Base-by-base conservation (phyloP, 1,140 invertebrate genomes). In the Lethocerus indicus region DNA sequence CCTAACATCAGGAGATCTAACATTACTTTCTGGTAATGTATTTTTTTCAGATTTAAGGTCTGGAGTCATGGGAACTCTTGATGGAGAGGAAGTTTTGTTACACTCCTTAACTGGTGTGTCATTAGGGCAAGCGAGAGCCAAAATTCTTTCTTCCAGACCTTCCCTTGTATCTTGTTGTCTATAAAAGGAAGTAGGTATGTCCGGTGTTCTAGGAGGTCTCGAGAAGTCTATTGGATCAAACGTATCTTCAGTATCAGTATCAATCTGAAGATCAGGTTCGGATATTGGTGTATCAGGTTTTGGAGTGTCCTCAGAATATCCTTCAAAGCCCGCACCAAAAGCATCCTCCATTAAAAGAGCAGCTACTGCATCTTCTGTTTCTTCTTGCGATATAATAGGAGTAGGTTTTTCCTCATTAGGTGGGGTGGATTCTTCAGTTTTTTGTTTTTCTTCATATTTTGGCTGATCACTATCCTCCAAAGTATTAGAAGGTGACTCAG, bases 311-410 rank as follows among this genome's bases (percentile, higher is more conserved):
- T 85, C 83, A 47, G 63, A 51, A n/a, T 69, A 59, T 46, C 73
- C 70, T 47, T 74, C 72, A 7, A 70, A 64, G 5, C 68, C 68
- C 1, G 64, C 71, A 6, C 81, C 81, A 61, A 88, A 87, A 49
- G 84, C 86, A 63, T 88, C 85, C 28, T 82, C 83, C 45, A 57
- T 53, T 21, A 90, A 62, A 4, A 92, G 63, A 6, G 86, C 87
- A 2, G 87, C 87, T 0, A 92, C 87, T 0, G 87, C 87, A 64
- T 89, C 87, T 60, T 87, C 86, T 0, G 87, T 92, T 67, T 92
- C 87, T 67, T 90, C 87, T 65, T 90, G 86, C 1, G 86, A 90
- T 56, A 90, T 90, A 0, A 85, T 73, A 1, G 84, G 79, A 36
- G 85, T 70, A 1, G 82, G 79, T 58, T 87, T 87, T 53, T 87